Percentiles rank a stretch among this genome's conserved stretches.
Evolutionary conservation across 2,113 vertebrate genomes (phyloP).

Genomic region (Pelecanoides urinatrix): DNA sequence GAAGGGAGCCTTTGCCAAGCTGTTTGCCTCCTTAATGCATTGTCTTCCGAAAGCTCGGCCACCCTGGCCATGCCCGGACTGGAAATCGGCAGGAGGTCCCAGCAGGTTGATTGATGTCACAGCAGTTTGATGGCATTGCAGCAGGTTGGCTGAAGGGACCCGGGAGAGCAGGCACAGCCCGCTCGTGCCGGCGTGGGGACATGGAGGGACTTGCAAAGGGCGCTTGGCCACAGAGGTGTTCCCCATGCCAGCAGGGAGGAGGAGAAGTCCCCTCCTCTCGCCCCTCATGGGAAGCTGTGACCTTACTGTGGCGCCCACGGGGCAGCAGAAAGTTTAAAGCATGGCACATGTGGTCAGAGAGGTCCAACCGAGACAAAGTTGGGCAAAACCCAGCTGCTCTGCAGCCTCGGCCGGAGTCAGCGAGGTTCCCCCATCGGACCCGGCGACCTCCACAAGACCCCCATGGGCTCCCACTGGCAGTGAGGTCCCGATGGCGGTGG

Average conservation of each 20-base stretch:
- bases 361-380: neutral
- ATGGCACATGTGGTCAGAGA: neutral
- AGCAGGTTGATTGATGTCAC: neutral
- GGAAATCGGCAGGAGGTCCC: neutral
- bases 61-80: neutral
- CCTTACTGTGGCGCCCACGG: accelerated
- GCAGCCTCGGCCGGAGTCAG: neutral
- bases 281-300: neutral
- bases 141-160: neutral
- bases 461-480: neutral
- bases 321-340: neutral
- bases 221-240: neutral
- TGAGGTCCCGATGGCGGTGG: accelerated
- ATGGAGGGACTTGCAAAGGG: neutral
- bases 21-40: neutral
- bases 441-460: too few species aligned
- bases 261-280: neutral
- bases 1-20: neutral
- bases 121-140: neutral
- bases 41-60: neutral
- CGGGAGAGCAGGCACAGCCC: neutral
- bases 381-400: neutral
- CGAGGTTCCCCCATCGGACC: neutral
- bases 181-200: accelerated
- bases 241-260: neutral